Evolutionary conservation across 2,113 vertebrate species (phyloP).

Genomic region (Antennarius striatus): DNA sequence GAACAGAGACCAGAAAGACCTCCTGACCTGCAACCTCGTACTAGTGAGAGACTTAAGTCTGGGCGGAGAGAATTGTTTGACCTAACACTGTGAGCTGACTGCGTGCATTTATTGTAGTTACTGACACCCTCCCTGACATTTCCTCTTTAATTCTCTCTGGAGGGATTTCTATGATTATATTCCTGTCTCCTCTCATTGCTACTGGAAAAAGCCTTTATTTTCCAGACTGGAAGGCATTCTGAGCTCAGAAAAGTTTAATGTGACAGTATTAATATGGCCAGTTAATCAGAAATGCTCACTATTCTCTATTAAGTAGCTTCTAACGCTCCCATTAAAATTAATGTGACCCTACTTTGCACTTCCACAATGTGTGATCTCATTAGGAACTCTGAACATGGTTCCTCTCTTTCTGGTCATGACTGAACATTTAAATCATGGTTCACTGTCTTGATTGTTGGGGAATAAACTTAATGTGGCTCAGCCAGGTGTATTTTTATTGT

Average conservation of each 20-base stretch:
- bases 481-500: constrained; percentile 16
- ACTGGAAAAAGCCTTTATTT: neutral
- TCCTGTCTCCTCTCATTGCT: too few species aligned
- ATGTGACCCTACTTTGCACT: constrained; percentile 61
- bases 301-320: constrained; percentile 68
- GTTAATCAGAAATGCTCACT: constrained; percentile 66
- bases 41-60: too few species aligned
- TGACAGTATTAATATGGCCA: constrained; percentile 43
- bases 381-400: constrained; percentile 46
- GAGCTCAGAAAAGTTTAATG: constrained; percentile 38
- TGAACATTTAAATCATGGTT: constrained; percentile 29
- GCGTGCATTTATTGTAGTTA: too few species aligned
- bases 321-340: constrained; percentile 66
- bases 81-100: too few species aligned
- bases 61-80: too few species aligned
- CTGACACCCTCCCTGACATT: too few species aligned
- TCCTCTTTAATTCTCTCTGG: too few species aligned
- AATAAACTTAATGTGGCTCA: too few species aligned
- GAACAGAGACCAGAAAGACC: too few species aligned
- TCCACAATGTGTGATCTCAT: constrained; percentile 63
- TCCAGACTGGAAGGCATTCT: constrained; percentile 1
- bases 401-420: constrained; percentile 19
- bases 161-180: too few species aligned
- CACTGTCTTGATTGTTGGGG: constrained; percentile 10
- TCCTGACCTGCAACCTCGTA: too few species aligned